Evolutionary conservation across 2,113 vertebrate genomes (phyloP).

Genomic region (Reinhardtius hippoglossoides): DNA sequence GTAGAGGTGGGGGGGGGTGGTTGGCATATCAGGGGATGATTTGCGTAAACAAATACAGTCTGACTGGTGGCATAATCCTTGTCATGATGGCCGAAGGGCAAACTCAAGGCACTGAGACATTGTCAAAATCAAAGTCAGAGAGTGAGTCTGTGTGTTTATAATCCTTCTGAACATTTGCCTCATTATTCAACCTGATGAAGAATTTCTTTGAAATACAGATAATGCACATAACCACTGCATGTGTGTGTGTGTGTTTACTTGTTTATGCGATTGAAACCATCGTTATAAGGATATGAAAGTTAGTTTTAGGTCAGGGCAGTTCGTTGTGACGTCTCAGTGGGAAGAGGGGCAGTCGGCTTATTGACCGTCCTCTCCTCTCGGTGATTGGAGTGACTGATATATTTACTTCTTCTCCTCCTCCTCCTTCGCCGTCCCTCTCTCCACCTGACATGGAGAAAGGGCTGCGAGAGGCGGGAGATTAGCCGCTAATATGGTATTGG

Average conservation of each 20-base stretch:
- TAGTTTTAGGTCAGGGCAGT: no score
- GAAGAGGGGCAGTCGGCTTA: neutral
- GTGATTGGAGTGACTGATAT: constrained; percentile 59
- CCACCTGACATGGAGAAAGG: constrained; percentile 46
- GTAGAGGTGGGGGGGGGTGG: neutral
- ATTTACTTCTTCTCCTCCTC: constrained; percentile 59
- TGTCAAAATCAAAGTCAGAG: constrained; percentile 49
- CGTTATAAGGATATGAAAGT: no score
- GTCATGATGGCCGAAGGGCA: constrained; percentile 57
- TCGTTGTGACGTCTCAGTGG: neutral
- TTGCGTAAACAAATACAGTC: constrained; percentile 65
- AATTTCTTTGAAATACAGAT: constrained; percentile 8
- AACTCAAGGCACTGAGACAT: constrained; percentile 60
- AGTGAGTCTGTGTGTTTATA: constrained; percentile 46
- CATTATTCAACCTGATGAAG: constrained; percentile 31
- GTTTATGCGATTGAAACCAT: no score
- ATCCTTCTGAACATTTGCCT: constrained; percentile 43
- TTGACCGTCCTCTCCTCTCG: constrained; percentile 43
- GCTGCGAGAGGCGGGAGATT: constrained; percentile 55
- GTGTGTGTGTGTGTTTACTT: no score
- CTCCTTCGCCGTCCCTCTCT: constrained; percentile 22
- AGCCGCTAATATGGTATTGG: constrained; percentile 55
- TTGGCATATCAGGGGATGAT: constrained; percentile 56
- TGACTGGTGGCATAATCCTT: constrained; percentile 63
- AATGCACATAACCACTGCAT: neutral